phyloP scores from a whole-genome alignment of 2,113 vertebrate species.

The Aphyosemion australe region DNA sequence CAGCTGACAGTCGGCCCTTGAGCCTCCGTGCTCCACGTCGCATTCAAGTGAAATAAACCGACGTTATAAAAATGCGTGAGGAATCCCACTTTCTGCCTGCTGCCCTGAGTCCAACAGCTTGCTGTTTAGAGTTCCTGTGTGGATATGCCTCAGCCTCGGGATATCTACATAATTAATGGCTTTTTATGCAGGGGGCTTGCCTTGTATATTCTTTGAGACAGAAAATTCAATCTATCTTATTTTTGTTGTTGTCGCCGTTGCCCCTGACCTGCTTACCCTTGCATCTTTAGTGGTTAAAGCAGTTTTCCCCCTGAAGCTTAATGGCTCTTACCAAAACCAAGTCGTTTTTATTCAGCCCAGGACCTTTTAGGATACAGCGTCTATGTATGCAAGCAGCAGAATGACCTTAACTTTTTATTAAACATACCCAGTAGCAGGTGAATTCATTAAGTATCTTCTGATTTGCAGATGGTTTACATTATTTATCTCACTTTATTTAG shows the following conservation, averaged over 20 bases:
- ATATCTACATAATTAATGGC: conserved; percentile 39
- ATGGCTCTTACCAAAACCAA: conserved; percentile 18
- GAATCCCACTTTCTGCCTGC: conserved; percentile 42
- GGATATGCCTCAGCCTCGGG: conserved; percentile 5
- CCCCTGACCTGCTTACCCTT: background rate
- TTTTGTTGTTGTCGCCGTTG: background rate
- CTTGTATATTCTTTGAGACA: conserved; percentile 16
- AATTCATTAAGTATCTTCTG: no score
- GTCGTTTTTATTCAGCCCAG: conserved; percentile 1
- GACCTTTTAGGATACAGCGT: conserved; percentile 14
- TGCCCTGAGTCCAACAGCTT: conserved; percentile 6
- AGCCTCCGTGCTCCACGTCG: conserved; percentile 19
- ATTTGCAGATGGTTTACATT: no score
- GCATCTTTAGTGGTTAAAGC: background rate
- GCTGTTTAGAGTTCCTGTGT: conserved; percentile 19
- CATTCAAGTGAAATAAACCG: conserved; percentile 19
- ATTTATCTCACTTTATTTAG: no score
- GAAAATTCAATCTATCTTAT: background rate
- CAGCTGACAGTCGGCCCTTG: conserved; percentile 19
- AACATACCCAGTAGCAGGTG: no score
- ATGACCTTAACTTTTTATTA: no score
- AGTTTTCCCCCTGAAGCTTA: conserved; percentile 3
- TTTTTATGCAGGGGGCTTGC: conserved; percentile 16
- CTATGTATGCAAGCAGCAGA: no score
- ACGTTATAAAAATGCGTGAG: conserved; percentile 33